Base-by-base conservation (phyloP, 1,140 invertebrate genomes). In the Hycleus phaleratus region DNA sequence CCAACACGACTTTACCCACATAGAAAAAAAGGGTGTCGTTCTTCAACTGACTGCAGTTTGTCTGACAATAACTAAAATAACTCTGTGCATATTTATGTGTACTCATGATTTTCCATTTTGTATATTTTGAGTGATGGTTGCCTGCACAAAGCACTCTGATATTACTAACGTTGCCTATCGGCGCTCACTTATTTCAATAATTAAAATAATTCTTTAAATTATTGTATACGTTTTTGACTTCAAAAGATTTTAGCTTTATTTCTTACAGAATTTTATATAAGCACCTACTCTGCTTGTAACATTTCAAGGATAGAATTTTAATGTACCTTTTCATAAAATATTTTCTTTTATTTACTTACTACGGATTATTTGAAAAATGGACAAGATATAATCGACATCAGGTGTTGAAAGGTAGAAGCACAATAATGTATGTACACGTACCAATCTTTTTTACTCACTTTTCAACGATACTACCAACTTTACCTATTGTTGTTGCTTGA, bases 191-290 rank as follows among this genome's bases (percentile, higher is more conserved):
- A 45, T 46, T 53, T 53, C 46, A 53, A 53, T 53, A 53, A 53
- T 53, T 53, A 53, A 53, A 53, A 53, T 53, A 46, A 53, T 44
- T 53, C 51, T 53, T 53, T 42, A 53, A 53, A 53, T 53, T 53
- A 53, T 53, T 53, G 51, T 53, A 32, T 46, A 53, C 51, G 51
- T 53, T 53, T 53, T 32, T 42, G 42, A 53, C 51, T 53, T 53
- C 51, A 53, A 53, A 49, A 53, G 42, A 46, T 45, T 45, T 45
- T 32, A 53, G 46, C 51, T 53, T 53, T 53, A 53, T 53, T 53
- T 53, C 51, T 53, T 53, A 53, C 11, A 32, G 51, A 53, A 53
- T 53, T 53, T 53, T 53, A 53, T 46, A 53, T 53, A 11, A 53
- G 43, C 51, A 11, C 49, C 8, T 12, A 24, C 51, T 53, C 11